These are phyloP conservation scores for Gouania willdenowi DNA, from an alignment of 2,797 vertebrate genomes.

Conservation along the genomic window DNA sequence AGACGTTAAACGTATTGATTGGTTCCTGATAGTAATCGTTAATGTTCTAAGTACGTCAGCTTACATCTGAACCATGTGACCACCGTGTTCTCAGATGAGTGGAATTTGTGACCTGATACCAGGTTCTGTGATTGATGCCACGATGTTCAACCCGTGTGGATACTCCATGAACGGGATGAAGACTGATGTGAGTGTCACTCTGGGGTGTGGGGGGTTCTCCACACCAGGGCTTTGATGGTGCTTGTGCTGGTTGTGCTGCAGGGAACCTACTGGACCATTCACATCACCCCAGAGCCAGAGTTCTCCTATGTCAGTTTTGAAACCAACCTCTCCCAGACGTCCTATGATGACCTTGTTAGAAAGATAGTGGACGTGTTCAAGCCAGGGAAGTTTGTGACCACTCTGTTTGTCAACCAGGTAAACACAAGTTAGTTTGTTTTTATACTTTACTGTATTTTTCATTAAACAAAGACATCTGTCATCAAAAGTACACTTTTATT, in stretches of 20 bases:
- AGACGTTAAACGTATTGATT: too few relatives aligned
- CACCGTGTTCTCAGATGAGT: constrained; percentile 97
- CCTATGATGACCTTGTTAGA: constrained; percentile 91
- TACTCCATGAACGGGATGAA: constrained; percentile 99
- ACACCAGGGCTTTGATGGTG: fast-evolving
- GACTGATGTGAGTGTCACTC: constrained; percentile 90
- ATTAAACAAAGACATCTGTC: too few relatives aligned
- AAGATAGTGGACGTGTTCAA: constrained; percentile 98
- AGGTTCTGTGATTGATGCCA: constrained; percentile 99
- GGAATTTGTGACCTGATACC: constrained; percentile 99
- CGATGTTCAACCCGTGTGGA: constrained; percentile 99
- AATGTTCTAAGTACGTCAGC: too few relatives aligned
- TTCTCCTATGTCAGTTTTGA: constrained; percentile 99
- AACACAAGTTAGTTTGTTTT: neutral
- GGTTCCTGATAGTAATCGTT: too few relatives aligned
- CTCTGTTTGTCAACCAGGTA: constrained; percentile 98
- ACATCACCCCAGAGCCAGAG: constrained; percentile 99
- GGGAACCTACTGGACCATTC: constrained; percentile 99
- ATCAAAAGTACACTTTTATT: too few relatives aligned
- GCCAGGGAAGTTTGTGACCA: constrained; percentile 98
- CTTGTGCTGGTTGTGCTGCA: constrained; percentile 35
- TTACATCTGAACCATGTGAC: too few relatives aligned
- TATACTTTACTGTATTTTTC: too few relatives aligned
- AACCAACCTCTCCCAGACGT: constrained; percentile 96
- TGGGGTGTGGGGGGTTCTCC: fast-evolving